Evolutionary conservation across 2,113 vertebrate genomes (phyloP).

Genomic region (Muntiacus reevesi): DNA sequence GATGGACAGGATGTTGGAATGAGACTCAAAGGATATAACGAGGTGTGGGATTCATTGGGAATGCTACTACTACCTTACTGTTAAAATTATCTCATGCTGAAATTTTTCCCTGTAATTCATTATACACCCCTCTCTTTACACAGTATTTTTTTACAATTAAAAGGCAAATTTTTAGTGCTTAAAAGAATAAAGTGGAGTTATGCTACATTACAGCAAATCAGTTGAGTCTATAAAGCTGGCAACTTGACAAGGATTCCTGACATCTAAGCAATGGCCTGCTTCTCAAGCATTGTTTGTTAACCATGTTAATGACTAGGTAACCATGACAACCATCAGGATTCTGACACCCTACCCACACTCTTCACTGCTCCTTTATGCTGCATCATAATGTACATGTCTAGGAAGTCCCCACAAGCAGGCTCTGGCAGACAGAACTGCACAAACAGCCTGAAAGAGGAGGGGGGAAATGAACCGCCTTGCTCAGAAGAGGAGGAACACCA

Average conservation of each 20-base stretch:
- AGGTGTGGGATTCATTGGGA: background rate
- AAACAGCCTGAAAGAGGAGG: background rate
- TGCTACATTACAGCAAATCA: slow-evolving; percentile 11
- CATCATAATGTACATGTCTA: slow-evolving; percentile 15
- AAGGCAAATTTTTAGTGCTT: slow-evolving; percentile 5
- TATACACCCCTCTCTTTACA: background rate
- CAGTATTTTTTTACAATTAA: slow-evolving; percentile 25
- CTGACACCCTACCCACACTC: background rate
- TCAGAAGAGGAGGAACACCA: background rate
- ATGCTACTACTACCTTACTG: background rate
- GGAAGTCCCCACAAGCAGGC: background rate
- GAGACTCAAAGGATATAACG: background rate
- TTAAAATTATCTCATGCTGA: slow-evolving; percentile 15
- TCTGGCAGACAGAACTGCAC: background rate
- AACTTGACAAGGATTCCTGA: background rate
- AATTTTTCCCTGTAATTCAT: slow-evolving; percentile 9
- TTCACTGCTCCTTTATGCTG: background rate
- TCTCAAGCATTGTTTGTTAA: slow-evolving; percentile 52
- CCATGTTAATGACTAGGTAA: slow-evolving; percentile 47
- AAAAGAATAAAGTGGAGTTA: slow-evolving; percentile 26
- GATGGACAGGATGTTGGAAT: background rate
- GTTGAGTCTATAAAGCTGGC: slow-evolving; percentile 32
- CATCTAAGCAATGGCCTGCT: background rate
- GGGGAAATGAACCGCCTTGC: background rate
- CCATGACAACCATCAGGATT: slow-evolving; percentile 46